Conservation (phyloP, 2,113 vertebrate species). For the Paradoxurus hermaphroditus region DNA sequence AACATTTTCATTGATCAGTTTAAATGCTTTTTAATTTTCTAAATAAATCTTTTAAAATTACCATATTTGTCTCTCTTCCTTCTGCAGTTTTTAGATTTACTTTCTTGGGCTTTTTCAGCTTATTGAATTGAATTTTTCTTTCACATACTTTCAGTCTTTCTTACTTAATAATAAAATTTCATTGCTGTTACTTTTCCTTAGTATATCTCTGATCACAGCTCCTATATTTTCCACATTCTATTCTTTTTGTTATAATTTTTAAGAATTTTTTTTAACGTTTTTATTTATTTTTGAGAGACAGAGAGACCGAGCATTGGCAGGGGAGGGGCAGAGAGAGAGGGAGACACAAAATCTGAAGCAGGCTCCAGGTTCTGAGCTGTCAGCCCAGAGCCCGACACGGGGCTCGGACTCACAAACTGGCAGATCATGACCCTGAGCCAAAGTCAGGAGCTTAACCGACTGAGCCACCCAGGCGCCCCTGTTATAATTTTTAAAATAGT, state of each 20-base stretch:
- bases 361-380: too few relatives aligned
- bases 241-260: not conserved
- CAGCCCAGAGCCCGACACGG: too few relatives aligned
- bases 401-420: too few relatives aligned
- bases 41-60: not conserved
- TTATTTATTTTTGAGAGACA: too few relatives aligned
- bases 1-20: not conserved
- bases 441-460: too few relatives aligned
- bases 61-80: not conserved
- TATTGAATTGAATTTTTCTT: not conserved
- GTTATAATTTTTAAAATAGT: slow-evolving; percentile 44
- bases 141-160: not conserved
- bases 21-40: slow-evolving; percentile 12
- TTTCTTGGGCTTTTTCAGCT: not conserved
- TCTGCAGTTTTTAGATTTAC: not conserved
- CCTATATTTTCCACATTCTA: slow-evolving; percentile 21
- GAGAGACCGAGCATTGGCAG: too few relatives aligned
- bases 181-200: slow-evolving; percentile 35
- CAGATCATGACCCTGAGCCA: too few relatives aligned
- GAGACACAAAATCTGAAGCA: too few relatives aligned
- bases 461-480: not conserved
- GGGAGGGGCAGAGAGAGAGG: too few relatives aligned
- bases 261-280: too few relatives aligned
- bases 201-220: not conserved
- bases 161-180: slow-evolving; percentile 28